Base-by-base conservation (phyloP, 1,140 invertebrate species). In the Anoplolepis gracilipes region DNA sequence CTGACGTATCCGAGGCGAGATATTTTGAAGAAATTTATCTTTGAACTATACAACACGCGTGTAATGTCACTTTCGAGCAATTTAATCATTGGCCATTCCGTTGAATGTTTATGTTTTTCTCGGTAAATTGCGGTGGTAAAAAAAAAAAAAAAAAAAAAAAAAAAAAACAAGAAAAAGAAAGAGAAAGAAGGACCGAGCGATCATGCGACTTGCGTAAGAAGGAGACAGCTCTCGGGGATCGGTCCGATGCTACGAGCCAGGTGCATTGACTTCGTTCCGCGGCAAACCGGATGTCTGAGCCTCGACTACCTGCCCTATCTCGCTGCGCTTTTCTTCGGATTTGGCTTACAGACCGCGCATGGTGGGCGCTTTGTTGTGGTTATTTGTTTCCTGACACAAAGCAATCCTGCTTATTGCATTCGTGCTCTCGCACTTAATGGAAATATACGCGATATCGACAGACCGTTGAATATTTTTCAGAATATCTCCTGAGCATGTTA, bases 231-330 rank as follows among this genome's bases (percentile, higher is more conserved):
- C 73, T 85, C 69, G 79, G 22, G 85, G 88, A 87, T 89, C 75
- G 69, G 85, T 36, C 84, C 79, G 88, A 64, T 39, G 69, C 65
- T 85, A 42, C 70, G 79, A 87, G 53, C 88, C 88, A 90, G 88
- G 88, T 90, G 88, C 88, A 89, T 90, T 90, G 88, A 90, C 88
- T 90, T 81, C 57, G 85, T 42, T 77, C 79, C 57, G 65, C 75
- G 61, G 86, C 88, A 89, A 90, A 89, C 88, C 88, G 85, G 88
- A 90, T 90, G 82, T 90, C 69, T 70, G 53, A 89, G 72, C n/a
- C n/a, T 79, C 85, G 70, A 87, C 81, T 89, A 78, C 85, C 85
- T 78, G 81, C 46, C 62, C 87, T 84, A 85, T 72, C 78, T 59
- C 53, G 65, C 30, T 46, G 64, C n/a, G 42, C 85, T 89, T 87